Percentiles rank a stretch among this genome's conserved stretches.
Conservation (phyloP, 2,888 invertebrate genomes). For the Melinaea marsaeus region DNA sequence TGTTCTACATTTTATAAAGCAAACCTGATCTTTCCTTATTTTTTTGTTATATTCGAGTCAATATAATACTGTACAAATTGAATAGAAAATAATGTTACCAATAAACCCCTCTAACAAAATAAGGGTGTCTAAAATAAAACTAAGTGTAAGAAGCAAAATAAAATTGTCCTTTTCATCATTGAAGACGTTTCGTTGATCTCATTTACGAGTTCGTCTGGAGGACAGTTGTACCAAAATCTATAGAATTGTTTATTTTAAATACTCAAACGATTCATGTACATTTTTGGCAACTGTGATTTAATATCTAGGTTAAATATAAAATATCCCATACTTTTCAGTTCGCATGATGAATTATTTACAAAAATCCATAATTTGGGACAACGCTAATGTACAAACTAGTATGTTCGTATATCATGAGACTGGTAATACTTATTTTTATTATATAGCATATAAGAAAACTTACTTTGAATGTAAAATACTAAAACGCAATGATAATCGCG, state of each 20-base stretch:
- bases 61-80: not conserved
- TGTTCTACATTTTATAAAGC: too few relatives aligned
- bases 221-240: constrained; percentile 7
- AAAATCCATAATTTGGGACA: constrained; percentile 45
- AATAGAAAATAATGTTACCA: not conserved
- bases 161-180: constrained; percentile 12
- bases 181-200: constrained; percentile 16
- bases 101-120: constrained; percentile 12
- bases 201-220: constrained; percentile 23
- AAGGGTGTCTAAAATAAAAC: constrained; percentile 15
- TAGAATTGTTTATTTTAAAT: constrained; percentile 3
- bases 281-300: not conserved
- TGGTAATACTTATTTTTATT: constrained; percentile 33
- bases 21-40: too few relatives aligned
- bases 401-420: constrained; percentile 45
- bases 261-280: not conserved
- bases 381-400: constrained; percentile 52
- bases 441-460: constrained; percentile 10
- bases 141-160: constrained; percentile 13
- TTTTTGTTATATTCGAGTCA: too few relatives aligned
- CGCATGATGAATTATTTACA: constrained; percentile 43
- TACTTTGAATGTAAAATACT: not conserved
- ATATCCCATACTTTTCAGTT: constrained; percentile 40
- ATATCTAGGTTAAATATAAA: constrained; percentile 1
- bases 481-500: not conserved